Percentiles rank a stretch among this genome's conserved stretches.
These are phyloP conservation scores for Choloepus hoffmanni DNA, from an alignment of 2,113 vertebrate genomes.

Conservation along the genomic window DNA sequence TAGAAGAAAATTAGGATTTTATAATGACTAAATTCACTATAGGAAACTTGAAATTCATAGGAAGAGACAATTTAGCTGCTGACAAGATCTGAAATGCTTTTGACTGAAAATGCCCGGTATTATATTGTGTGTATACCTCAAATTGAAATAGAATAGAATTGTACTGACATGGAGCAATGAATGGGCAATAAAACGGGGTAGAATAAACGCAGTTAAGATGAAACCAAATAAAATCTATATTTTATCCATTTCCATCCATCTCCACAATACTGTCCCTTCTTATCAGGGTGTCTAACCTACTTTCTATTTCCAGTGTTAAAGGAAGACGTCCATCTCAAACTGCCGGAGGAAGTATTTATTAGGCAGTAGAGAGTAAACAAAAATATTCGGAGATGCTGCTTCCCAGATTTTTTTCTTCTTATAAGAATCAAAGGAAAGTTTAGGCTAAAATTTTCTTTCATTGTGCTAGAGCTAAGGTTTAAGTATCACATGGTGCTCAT, in stretches of 20 bases:
- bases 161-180: slow-evolving; percentile 61
- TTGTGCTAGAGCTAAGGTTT: neutral
- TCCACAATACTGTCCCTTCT: slow-evolving; percentile 3
- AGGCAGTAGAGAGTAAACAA: slow-evolving; percentile 48
- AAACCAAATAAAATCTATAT: slow-evolving; percentile 69
- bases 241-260: slow-evolving; percentile 22
- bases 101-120: slow-evolving; percentile 59
- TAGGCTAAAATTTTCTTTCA: neutral
- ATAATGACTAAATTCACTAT: slow-evolving; percentile 10
- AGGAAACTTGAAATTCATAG: slow-evolving; percentile 22
- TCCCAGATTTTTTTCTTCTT: neutral
- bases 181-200: slow-evolving; percentile 63
- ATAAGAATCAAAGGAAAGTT: slow-evolving; percentile 33
- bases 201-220: slow-evolving; percentile 62
- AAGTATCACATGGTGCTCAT: neutral
- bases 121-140: slow-evolving; percentile 57
- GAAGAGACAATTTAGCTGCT: slow-evolving; percentile 31
- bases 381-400: slow-evolving; percentile 39
- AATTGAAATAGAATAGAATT: slow-evolving; percentile 67
- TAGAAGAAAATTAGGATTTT: slow-evolving; percentile 3
- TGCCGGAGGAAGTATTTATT: slow-evolving; percentile 45
- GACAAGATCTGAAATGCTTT: slow-evolving; percentile 65
- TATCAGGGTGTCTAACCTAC: slow-evolving; percentile 34
- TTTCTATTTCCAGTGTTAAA: slow-evolving; percentile 32
- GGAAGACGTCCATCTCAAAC: neutral